A percentile compares a stretch with the other conserved stretches of the same genome.
Evolutionary conservation across 2,888 invertebrate genomes (phyloP).

Genomic region (Oxytorus armatus): DNA sequence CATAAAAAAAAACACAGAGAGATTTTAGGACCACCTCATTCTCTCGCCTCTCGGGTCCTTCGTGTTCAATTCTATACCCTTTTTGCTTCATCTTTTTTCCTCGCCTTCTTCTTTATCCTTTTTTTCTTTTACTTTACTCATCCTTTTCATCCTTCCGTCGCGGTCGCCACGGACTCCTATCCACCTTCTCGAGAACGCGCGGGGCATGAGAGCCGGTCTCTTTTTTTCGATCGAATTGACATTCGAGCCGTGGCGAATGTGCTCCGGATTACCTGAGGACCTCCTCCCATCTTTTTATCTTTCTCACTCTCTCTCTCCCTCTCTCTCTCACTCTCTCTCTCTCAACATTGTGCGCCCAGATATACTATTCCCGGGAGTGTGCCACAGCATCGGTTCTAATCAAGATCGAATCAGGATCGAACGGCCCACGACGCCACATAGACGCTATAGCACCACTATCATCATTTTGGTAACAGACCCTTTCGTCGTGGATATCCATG

Average conservation of each 20-base stretch:
- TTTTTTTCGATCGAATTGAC: slow-evolving; percentile 65
- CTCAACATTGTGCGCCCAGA: slow-evolving; percentile 52
- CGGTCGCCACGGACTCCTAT: slow-evolving; percentile 42
- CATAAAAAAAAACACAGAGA: slow-evolving; percentile 28
- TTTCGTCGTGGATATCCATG: slow-evolving; percentile 1
- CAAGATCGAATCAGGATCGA: slow-evolving; percentile 67
- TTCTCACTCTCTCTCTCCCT: slow-evolving; percentile 26
- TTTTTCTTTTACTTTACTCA: not conserved
- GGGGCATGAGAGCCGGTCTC: slow-evolving; percentile 21
- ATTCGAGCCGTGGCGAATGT: slow-evolving; percentile 71
- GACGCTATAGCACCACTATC: not conserved
- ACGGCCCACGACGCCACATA: slow-evolving; percentile 28
- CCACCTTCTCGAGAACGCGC: slow-evolving; percentile 49
- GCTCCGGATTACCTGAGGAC: slow-evolving; percentile 76
- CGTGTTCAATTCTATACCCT: slow-evolving; percentile 13
- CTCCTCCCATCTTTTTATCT: slow-evolving; percentile 62
- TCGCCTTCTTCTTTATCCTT: slow-evolving; percentile 21
- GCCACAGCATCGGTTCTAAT: slow-evolving; percentile 57
- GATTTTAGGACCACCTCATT: slow-evolving; percentile 53
- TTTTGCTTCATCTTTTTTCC: slow-evolving; percentile 17
- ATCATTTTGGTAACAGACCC: slow-evolving; percentile 38
- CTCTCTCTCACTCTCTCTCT: slow-evolving; percentile 35
- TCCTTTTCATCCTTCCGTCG: slow-evolving; percentile 14
- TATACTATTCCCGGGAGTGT: slow-evolving; percentile 54
- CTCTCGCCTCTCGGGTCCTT: slow-evolving; percentile 49